Base-by-base conservation (phyloP, 2,888 invertebrate species). In the Sinhomidia bicolor region DNA sequence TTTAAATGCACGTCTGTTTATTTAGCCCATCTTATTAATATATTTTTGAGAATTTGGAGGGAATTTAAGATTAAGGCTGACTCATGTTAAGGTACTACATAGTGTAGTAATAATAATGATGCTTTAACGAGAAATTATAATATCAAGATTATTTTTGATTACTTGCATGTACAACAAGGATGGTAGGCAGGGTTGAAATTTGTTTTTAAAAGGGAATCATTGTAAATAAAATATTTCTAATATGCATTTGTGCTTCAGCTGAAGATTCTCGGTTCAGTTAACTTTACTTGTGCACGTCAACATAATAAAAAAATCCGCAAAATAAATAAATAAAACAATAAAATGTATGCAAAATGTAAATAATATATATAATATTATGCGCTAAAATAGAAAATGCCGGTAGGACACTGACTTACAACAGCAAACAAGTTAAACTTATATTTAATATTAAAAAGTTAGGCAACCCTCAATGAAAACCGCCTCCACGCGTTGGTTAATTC, bases 201-300 rank as follows among this genome's bases (percentile, higher is more conserved):
- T n/a, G n/a, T n/a, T n/a, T n/a, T n/a, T n/a, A n/a, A n/a, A n/a
- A n/a, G n/a, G n/a, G n/a, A n/a, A n/a, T n/a, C n/a, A n/a, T n/a
- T n/a, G n/a, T n/a, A n/a, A n/a, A n/a, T n/a, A n/a, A n/a, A n/a
- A n/a, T n/a, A n/a, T n/a, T n/a, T n/a, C n/a, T n/a, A n/a, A n/a
- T n/a, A n/a, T n/a, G n/a, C n/a, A n/a, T 81, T 9, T 62, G 12
- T 60, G 80, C 14, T 82, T 12, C 62, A 36, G 68, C 74, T 81
- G 12, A 47, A 51, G 47, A 41, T 62, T 54, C 29, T 54, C 80
- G 86, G 71, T 80, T 86, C 71, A 86, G 80, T 80, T 71, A 79
- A 86, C 79, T 47, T 86, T 80, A 41, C 29, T 62, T 62, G 10
- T 65, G 44, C 20, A 23, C 71, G 29, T 76, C 84, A 84, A 47